Conservation (phyloP, 2,113 vertebrate genomes). For the Xiphorhynchus elegans region DNA sequence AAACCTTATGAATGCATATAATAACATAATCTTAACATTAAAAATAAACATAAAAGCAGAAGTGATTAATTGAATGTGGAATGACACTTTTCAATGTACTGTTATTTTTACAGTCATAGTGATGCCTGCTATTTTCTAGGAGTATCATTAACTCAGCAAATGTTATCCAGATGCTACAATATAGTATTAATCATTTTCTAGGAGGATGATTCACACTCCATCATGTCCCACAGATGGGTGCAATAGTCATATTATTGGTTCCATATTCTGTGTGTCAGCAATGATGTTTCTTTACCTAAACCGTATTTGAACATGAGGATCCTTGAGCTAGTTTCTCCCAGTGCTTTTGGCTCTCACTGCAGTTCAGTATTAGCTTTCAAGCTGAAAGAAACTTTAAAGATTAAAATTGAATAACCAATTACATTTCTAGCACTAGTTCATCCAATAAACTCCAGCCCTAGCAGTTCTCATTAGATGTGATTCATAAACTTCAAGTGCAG, state of each 20-base stretch:
- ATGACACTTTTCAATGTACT: not conserved
- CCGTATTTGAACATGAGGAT: not conserved
- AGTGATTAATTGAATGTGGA: not conserved
- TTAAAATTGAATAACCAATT: conserved; percentile 7
- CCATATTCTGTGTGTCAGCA: not conserved
- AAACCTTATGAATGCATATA: not conserved
- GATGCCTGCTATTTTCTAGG: not conserved
- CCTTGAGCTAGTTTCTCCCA: not conserved
- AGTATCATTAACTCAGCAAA: conserved; percentile 6
- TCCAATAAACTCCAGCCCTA: not conserved
- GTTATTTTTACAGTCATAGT: not conserved
- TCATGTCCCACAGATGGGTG: not conserved
- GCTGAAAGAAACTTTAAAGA: not conserved
- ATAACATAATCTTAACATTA: not conserved
- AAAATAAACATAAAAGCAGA: not conserved
- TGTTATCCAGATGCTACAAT: conserved; percentile 20
- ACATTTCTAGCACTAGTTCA: not conserved
- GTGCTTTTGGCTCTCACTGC: not conserved
- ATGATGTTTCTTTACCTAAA: not conserved
- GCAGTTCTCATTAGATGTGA: not conserved
- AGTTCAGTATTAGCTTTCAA: not conserved
- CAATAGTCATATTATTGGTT: not conserved
- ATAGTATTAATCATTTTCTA: conserved; percentile 22
- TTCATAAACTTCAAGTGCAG: not conserved
- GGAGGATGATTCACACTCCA: not conserved